Percentiles rank a stretch among this genome's conserved stretches.
Evolutionary conservation across 2,113 vertebrate genomes (phyloP).

Genomic region (Gobio gobio): DNA sequence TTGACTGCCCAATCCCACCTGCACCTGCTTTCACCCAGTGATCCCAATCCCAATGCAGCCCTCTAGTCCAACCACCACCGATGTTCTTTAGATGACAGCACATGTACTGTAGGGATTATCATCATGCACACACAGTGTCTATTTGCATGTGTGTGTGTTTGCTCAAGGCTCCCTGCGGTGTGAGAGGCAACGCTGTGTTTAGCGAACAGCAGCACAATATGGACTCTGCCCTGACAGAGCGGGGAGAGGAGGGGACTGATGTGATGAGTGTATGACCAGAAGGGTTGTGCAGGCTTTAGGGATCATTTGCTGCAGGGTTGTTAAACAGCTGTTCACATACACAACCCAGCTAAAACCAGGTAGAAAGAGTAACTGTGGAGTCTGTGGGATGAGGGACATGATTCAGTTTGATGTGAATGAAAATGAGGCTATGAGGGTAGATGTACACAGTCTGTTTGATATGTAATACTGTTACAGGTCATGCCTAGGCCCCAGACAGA

Average conservation of each 20-base stretch:
- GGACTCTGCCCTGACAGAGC: background rate
- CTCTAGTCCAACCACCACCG: background rate
- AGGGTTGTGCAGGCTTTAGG: conserved; percentile 23
- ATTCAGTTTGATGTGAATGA: background rate
- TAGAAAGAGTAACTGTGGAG: background rate
- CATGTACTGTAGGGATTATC: conserved; percentile 1
- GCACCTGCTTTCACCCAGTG: no score
- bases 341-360: conserved; percentile 3
- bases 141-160: conserved; percentile 44
- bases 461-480: background rate
- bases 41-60: no score
- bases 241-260: conserved; percentile 60
- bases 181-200: conserved; percentile 45
- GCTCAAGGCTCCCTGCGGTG: conserved; percentile 36
- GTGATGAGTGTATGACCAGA: conserved; percentile 42
- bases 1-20: no score
- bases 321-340: conserved; percentile 30
- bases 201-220: conserved; percentile 23
- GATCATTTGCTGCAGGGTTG: conserved; percentile 7
- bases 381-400: background rate
- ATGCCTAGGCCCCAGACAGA: background rate
- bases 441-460: background rate
- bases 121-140: conserved; percentile 40
- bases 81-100: conserved; percentile 17
- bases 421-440: background rate